These are phyloP conservation scores for Spicauda simplicius DNA, from an alignment of 2,888 invertebrate genomes.

Conservation along the genomic window DNA sequence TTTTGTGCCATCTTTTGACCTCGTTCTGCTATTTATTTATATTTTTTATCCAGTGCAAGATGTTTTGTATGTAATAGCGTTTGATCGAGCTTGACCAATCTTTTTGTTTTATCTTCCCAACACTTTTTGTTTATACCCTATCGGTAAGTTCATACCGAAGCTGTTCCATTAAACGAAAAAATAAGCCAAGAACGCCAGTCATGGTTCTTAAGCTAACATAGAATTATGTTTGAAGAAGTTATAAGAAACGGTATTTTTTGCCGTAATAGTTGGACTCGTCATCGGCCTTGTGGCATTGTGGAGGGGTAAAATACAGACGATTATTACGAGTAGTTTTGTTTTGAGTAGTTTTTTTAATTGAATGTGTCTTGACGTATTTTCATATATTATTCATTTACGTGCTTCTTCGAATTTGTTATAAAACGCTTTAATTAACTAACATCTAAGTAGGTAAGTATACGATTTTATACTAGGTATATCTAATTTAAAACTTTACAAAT, in stretches of 20 bases:
- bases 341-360: no score
- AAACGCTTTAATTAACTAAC: no score
- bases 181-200: slow-evolving; percentile 9
- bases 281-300: neutral
- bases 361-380: no score
- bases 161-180: slow-evolving; percentile 25
- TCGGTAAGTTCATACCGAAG: slow-evolving; percentile 16
- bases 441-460: no score
- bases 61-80: neutral
- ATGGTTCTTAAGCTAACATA: slow-evolving; percentile 15
- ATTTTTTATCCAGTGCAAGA: neutral
- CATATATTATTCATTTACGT: no score
- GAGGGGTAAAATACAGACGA: neutral
- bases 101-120: neutral
- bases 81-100: neutral
- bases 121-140: slow-evolving; percentile 11
- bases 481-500: no score
- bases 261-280: neutral
- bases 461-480: no score
- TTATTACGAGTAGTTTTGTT: no score
- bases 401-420: no score
- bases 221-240: slow-evolving; percentile 22
- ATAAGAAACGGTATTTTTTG: slow-evolving; percentile 9
- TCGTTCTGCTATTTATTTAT: no score
- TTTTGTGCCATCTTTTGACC: no score